phyloP scores from a whole-genome alignment of 2,113 vertebrate species.

The Sapayoa aenigma region DNA sequence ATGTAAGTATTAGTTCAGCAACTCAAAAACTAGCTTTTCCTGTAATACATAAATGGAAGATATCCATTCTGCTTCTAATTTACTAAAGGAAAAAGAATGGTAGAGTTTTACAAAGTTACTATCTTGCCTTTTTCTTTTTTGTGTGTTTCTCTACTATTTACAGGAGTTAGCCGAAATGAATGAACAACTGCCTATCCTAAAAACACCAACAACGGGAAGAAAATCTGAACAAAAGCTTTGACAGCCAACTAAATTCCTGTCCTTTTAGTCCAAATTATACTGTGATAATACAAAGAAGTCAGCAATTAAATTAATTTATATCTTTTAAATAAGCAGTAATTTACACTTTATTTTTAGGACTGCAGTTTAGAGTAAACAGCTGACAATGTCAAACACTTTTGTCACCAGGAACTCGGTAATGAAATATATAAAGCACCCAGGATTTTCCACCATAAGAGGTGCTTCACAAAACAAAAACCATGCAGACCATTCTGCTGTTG shows the following conservation, averaged over 20 bases:
- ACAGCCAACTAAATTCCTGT: neutral
- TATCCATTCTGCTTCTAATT: neutral
- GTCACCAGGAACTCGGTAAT: neutral
- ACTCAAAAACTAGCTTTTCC: neutral
- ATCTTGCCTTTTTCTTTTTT: neutral
- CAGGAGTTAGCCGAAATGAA: neutral
- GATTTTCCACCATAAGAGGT: neutral
- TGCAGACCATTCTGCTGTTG: neutral
- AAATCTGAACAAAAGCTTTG: conserved; percentile 13
- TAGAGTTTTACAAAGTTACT: neutral
- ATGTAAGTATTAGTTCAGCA: neutral
- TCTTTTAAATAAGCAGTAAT: neutral
- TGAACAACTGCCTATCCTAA: neutral
- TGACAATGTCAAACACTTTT: neutral
- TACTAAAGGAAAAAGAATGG: neutral
- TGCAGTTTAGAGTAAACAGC: neutral
- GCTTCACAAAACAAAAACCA: neutral
- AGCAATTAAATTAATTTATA: neutral
- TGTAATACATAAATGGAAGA: neutral
- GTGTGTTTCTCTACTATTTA: neutral
- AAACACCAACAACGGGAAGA: neutral
- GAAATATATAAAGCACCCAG: neutral
- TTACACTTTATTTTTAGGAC: neutral
- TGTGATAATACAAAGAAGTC: neutral
- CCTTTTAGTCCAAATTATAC: neutral